Conservation (phyloP, 2,113 vertebrate genomes). For the Etheostoma spectabile region DNA sequence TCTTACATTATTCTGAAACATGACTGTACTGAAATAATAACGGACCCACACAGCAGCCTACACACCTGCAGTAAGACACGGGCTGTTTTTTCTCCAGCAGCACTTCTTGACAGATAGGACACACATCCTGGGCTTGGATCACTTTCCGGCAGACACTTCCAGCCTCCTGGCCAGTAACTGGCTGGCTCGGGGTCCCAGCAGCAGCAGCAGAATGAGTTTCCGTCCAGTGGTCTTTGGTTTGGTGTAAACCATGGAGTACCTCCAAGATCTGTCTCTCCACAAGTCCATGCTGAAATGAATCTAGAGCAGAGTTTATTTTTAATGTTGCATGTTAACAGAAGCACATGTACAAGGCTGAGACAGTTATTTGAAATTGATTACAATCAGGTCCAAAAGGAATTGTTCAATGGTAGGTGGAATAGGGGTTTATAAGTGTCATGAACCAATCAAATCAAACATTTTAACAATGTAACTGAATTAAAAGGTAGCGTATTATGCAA, state of each 20-base stretch:
- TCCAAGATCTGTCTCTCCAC: slow-evolving; percentile 82
- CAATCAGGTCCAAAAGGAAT: not conserved
- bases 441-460: not conserved
- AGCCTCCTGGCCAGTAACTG: slow-evolving; percentile 20
- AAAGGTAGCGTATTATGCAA: not conserved
- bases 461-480: not conserved
- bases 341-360: not conserved
- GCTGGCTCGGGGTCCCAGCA: not conserved
- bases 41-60: not conserved
- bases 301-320: slow-evolving; percentile 58
- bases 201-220: not conserved
- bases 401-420: not conserved
- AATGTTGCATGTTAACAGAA: not conserved
- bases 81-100: slow-evolving; percentile 81
- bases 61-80: slow-evolving; percentile 84
- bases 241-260: slow-evolving; percentile 75
- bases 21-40: slow-evolving; percentile 9
- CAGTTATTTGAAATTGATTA: not conserved
- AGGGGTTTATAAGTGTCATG: not conserved
- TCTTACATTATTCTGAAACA: slow-evolving; percentile 21
- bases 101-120: slow-evolving; percentile 85
- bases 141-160: slow-evolving; percentile 70
- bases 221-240: slow-evolving; percentile 24
- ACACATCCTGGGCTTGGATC: slow-evolving; percentile 78
- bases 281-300: slow-evolving; percentile 82